Conservation (phyloP, 2,797 vertebrate genomes). For the Lagocephalus sceleratus region DNA sequence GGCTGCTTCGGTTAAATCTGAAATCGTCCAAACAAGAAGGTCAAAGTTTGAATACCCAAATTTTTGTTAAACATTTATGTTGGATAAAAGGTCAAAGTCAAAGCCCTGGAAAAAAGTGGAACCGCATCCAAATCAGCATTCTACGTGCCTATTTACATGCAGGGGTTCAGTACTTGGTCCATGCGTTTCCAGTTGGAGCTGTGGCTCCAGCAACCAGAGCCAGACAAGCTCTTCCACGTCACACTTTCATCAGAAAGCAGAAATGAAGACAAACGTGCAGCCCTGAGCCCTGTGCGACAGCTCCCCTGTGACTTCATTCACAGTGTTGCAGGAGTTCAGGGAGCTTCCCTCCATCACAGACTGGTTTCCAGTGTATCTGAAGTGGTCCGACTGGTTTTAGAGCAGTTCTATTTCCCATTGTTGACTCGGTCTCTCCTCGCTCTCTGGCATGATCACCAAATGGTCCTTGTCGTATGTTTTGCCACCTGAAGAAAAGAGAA, state of each 20-base stretch:
- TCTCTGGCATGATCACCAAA: slow-evolving; percentile 77
- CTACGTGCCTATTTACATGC: not conserved
- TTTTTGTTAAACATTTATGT: not conserved
- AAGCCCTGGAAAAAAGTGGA: not conserved
- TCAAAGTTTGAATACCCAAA: slow-evolving; percentile 33
- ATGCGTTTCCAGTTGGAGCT: not conserved
- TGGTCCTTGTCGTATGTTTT: slow-evolving; percentile 86
- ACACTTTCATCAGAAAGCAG: not conserved
- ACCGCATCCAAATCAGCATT: not conserved
- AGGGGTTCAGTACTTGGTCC: slow-evolving; percentile 1
- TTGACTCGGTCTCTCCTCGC: slow-evolving; percentile 78
- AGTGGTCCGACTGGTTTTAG: slow-evolving; percentile 21
- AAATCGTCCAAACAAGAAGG: slow-evolving; percentile 11
- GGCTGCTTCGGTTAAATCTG: slow-evolving; percentile 4
- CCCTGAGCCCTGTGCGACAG: not conserved
- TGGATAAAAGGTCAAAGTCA: not conserved
- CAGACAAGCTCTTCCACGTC: too few relatives aligned
- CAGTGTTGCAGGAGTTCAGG: too few relatives aligned
- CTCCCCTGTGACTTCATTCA: not conserved
- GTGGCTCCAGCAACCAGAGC: too few relatives aligned
- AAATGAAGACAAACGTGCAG: slow-evolving; percentile 2
- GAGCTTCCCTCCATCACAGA: not conserved
- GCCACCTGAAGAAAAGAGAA: slow-evolving; percentile 74
- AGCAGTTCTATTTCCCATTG: slow-evolving; percentile 84
- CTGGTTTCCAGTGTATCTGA: not conserved